A percentile compares a stretch with the other conserved stretches of the same genome.
phyloP scores from a whole-genome alignment of 1,140 invertebrate genomes.

The Gryon sp. region DNA sequence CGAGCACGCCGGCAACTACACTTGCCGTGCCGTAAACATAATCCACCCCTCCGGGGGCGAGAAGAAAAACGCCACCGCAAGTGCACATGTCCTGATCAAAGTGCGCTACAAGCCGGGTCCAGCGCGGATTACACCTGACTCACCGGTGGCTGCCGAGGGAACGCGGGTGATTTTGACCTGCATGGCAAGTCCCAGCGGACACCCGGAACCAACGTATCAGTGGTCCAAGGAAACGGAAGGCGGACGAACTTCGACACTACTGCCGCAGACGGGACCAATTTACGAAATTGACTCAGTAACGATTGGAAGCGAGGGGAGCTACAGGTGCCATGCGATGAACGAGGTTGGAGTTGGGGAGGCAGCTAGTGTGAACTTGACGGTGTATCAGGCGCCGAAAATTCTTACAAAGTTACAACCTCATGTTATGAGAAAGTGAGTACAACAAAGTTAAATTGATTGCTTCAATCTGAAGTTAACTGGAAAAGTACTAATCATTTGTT shows the following conservation, averaged over 20 bases:
- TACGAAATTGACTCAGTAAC: slow-evolving; percentile 92
- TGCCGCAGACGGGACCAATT: slow-evolving; percentile 87
- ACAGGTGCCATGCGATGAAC: slow-evolving; percentile 93
- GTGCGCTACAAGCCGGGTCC: slow-evolving; percentile 93
- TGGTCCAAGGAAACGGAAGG: slow-evolving; percentile 91
- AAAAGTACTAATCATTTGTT: too few relatives aligned
- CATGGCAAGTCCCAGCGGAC: slow-evolving; percentile 91
- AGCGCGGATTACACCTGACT: slow-evolving; percentile 89
- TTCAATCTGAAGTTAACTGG: too few relatives aligned
- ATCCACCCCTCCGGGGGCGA: slow-evolving; percentile 86
- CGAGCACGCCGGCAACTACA: slow-evolving; percentile 91
- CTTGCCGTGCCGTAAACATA: slow-evolving; percentile 90
- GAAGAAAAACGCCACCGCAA: slow-evolving; percentile 85
- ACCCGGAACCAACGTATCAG: slow-evolving; percentile 91
- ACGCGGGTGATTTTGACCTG: slow-evolving; percentile 91
- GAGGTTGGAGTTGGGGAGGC: slow-evolving; percentile 91
- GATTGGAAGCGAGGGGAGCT: slow-evolving; percentile 90
- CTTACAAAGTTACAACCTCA: slow-evolving; percentile 90
- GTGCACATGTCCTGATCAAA: slow-evolving; percentile 87
- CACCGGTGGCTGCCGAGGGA: slow-evolving; percentile 91
- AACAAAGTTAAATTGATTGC: too few relatives aligned
- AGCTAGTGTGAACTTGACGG: slow-evolving; percentile 89
- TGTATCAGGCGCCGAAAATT: slow-evolving; percentile 92
- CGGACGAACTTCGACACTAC: slow-evolving; percentile 81
- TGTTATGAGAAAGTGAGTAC: slow-evolving; percentile 83